Base-by-base conservation (phyloP, 2,888 invertebrate species). In the Drosophila leonis region DNA sequence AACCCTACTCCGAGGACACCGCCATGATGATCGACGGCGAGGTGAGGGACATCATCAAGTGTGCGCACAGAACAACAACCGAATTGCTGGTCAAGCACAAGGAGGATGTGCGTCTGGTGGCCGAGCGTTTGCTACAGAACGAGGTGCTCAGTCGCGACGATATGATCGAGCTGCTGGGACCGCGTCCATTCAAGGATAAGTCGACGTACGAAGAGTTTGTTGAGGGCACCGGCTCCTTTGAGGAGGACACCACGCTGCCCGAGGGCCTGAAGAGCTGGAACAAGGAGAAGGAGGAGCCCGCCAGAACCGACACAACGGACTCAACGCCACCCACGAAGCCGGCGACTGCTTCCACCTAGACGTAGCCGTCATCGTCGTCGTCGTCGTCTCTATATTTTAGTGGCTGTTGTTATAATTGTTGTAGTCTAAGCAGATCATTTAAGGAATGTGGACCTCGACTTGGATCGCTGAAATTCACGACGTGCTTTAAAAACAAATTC, bases 191-290 rank as follows among this genome's bases (percentile, higher is more conserved):
- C 95, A 97, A 97, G 13, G 99, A 99, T 93, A 99, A 99, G 94
- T 98, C 99, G 15, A 99, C 99, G 12, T 99, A 99, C 90, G 99
- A 99, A 93, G 98, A 99, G 92, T 99, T 99, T 93, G 99, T 99
- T 0, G 99, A 98, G 93, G 98, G 98, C 2, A 98, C 98, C 0
- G 99, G 99, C 2, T 98, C 99, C 1, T 95, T 99, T 87, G 99
- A 99, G 78, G 99, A 99, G 93, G 98, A 99, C 90, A 98, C 98
- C 0, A 93, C 95, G 0, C 94, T 99, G 82, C 99, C 99, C 0
- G 97, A 98, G 93, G 99, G 99, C 62, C 94, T 99, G 31, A 96
- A 98, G 92, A 96, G 97, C 89, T 99, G 99, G 99, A 99, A 99
- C 91, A 96, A 96, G 90, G 95, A 96, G 65, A 94, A 94, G 75